Base-by-base conservation (phyloP, 53 echinoderm and acorn worm genomes). In the Glandiceps talaboti region DNA sequence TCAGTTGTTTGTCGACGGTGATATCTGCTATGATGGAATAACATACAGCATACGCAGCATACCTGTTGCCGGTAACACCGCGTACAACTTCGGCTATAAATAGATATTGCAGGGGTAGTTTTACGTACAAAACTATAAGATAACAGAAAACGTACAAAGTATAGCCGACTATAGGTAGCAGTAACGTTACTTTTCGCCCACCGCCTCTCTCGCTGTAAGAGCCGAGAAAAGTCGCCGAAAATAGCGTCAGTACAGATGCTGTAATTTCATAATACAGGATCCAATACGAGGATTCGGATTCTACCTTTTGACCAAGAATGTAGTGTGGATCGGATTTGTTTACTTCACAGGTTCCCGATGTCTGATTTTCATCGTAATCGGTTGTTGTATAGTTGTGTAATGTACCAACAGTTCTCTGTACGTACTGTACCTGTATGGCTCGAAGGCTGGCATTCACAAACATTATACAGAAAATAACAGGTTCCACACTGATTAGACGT, bases 131-230 rank as follows among this genome's bases (percentile, higher is more conserved):
- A 0, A 89, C 86, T 0, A 76, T 1, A 28, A 86, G 30, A 28
- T 74, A 32, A 20, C 83, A 73, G n/a, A 74, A 31, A 26, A 75
- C 75, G 31, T 86, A 77, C 0, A 81, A n/a, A 1, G 86, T 33
- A 30, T 74, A 82, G 14, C 91, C 91, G 26, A 82, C 14, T 73
- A 83, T 26, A 0, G 91, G 88, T 25, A 86, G 0, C 0, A 78
- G 79, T 32, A 91, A 83, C 33, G 84, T 76, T 0, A 88, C 30
- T 30, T 88, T 85, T 29, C 91, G 78, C 6, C 64, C 64, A 0
- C 91, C 91, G 1, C 80, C 29, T n/a, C 77, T 80, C 32, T 91
- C 88, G 33, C 91, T 91, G 1, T 86, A 32, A 0, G 91, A 86
- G 0, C 91, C 88, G 0, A 88, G 28, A 31, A 91, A 1, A 1